phyloP scores from a whole-genome alignment of 2,888 invertebrate genomes.

The Ischnura elegans region DNA sequence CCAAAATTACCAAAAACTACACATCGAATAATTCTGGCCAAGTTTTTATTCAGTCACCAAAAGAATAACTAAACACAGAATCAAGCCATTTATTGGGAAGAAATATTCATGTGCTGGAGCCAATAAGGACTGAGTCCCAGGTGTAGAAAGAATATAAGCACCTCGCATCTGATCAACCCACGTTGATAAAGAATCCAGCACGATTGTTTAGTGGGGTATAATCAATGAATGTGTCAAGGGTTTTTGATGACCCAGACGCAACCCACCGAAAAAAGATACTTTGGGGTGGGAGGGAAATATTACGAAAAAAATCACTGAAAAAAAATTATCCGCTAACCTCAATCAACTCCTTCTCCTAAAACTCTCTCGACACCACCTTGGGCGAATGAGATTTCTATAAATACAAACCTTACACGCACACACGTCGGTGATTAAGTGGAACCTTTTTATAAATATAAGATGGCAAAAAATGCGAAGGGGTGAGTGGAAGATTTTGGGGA shows the following conservation, averaged over 20 bases:
- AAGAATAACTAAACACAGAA: too few relatives aligned
- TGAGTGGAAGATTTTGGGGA: too few relatives aligned
- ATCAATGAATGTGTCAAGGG: not conserved
- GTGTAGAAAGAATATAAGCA: not conserved
- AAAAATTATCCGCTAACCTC: not conserved
- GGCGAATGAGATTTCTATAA: constrained; percentile 62
- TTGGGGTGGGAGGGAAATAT: not conserved
- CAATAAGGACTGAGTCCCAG: not conserved
- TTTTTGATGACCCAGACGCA: not conserved
- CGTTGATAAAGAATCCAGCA: not conserved
- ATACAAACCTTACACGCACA: constrained; percentile 33
- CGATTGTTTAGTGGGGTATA: not conserved
- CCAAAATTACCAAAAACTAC: too few relatives aligned
- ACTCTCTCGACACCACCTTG: not conserved
- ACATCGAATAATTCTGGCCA: too few relatives aligned
- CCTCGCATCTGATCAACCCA: not conserved
- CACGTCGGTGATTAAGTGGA: constrained; percentile 43
- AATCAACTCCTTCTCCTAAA: not conserved
- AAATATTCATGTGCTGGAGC: not conserved
- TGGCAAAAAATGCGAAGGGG: not conserved
- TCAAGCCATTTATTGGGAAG: not conserved
- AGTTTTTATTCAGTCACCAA: too few relatives aligned
- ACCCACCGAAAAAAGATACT: constrained; percentile 26
- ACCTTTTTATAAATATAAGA: not conserved
- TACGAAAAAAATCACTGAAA: not conserved